phyloP scores from a whole-genome alignment of 2,888 invertebrate genomes.

The Xestia ashworthii region DNA sequence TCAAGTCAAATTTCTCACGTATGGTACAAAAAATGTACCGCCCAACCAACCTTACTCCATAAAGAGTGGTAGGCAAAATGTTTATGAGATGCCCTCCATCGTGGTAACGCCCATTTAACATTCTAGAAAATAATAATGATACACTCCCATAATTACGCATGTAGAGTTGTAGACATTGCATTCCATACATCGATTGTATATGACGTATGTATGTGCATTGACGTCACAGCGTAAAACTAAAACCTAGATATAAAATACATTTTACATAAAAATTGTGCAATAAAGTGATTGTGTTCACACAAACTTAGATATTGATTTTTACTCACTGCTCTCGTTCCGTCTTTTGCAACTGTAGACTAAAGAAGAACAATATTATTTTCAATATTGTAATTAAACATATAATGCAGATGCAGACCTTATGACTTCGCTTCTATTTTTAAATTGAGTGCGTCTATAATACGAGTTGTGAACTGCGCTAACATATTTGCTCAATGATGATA shows the following conservation, averaged over 20 bases:
- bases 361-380: constrained; percentile 79
- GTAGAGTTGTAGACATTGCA: constrained; percentile 25
- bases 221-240: constrained; percentile 48
- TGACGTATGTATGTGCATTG: constrained; percentile 36
- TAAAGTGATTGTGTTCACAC: constrained; percentile 67
- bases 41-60: constrained; percentile 87
- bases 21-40: constrained; percentile 68
- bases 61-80: constrained; percentile 84
- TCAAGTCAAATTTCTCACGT: constrained; percentile 62
- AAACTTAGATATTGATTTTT: constrained; percentile 71
- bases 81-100: constrained; percentile 89
- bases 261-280: constrained; percentile 66
- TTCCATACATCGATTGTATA: constrained; percentile 25
- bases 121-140: constrained; percentile 86
- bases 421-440: constrained; percentile 59
- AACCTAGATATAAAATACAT: constrained; percentile 44
- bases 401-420: constrained; percentile 28
- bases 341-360: constrained; percentile 86
- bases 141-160: constrained; percentile 62
- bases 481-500: constrained; percentile 61
- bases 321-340: constrained; percentile 88
- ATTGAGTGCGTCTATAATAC: constrained; percentile 67
- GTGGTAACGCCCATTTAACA: constrained; percentile 89
- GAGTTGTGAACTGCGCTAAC: constrained; percentile 59
- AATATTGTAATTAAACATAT: constrained; percentile 40